Evolutionary conservation across 1,140 invertebrate genomes (phyloP).

Genomic region (Melipona quadrifasciata): DNA sequence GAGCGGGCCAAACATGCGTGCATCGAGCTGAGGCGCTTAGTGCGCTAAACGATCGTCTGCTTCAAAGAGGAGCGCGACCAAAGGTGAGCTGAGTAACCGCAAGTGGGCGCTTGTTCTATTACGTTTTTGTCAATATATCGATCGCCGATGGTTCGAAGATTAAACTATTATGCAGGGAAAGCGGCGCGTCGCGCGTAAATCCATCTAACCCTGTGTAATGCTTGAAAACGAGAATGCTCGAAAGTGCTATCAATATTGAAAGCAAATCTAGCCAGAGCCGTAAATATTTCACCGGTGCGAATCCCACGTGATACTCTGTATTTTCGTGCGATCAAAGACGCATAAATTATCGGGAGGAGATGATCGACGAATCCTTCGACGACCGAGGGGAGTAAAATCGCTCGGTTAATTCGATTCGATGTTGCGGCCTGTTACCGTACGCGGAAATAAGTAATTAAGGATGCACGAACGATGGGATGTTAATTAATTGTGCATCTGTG

Average conservation of each 20-base stretch:
- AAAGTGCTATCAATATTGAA: background rate
- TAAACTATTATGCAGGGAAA: constrained; percentile 2
- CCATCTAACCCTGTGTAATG: background rate
- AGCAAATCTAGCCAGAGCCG: background rate
- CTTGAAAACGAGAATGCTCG: background rate
- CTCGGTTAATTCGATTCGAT: background rate
- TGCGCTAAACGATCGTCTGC: constrained; percentile 10
- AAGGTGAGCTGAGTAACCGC: background rate
- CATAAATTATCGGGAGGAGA: background rate
- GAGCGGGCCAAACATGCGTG: constrained; percentile 4
- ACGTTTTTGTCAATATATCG: constrained; percentile 28
- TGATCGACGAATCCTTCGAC: background rate
- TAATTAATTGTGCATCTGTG: background rate
- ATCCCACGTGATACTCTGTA: background rate
- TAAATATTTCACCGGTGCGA: background rate
- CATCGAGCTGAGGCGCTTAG: background rate
- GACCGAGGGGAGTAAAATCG: background rate
- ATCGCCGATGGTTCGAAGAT: constrained; percentile 20
- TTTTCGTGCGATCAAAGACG: background rate
- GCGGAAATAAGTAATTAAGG: background rate
- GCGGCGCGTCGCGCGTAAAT: background rate
- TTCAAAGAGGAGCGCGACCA: background rate
- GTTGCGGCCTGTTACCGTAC: background rate
- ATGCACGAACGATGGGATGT: background rate
- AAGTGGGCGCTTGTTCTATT: constrained; percentile 17